Percentiles rank a stretch among this genome's conserved stretches.
phyloP scores from a whole-genome alignment of 2,888 invertebrate genomes.

The Lacanobia wlatinum region DNA sequence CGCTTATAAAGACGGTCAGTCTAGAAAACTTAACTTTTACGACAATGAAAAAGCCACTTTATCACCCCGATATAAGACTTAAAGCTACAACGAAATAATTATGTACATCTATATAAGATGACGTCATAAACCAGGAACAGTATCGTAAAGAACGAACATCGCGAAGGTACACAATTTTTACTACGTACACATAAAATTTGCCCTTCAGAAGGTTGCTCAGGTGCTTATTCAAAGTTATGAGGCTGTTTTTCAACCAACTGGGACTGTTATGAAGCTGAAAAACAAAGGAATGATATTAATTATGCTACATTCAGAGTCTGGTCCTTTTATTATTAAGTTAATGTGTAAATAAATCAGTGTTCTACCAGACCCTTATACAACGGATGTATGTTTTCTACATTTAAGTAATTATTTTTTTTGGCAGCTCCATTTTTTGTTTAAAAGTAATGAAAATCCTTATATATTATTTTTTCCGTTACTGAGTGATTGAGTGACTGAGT shows the following conservation, averaged over 20 bases:
- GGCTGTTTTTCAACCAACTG: slow-evolving; percentile 4
- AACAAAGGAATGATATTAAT: slow-evolving; percentile 11
- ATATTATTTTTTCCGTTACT: too few species aligned
- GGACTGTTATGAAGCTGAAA: neutral
- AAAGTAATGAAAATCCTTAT: too few species aligned
- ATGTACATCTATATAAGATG: slow-evolving; percentile 58
- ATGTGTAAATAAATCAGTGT: slow-evolving; percentile 6
- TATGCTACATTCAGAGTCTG: slow-evolving; percentile 12
- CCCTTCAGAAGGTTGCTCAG: slow-evolving; percentile 42
- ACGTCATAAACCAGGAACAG: slow-evolving; percentile 72
- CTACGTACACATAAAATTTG: slow-evolving; percentile 60
- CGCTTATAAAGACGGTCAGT: slow-evolving; percentile 70
- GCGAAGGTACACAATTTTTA: slow-evolving; percentile 59
- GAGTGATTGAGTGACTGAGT: too few species aligned
- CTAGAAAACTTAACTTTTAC: slow-evolving; percentile 63
- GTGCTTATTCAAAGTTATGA: slow-evolving; percentile 31
- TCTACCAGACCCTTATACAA: neutral
- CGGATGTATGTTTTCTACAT: neutral
- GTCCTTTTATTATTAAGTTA: neutral
- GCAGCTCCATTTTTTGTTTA: neutral
- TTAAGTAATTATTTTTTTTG: neutral
- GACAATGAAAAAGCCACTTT: slow-evolving; percentile 62
- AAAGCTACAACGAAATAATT: slow-evolving; percentile 56
- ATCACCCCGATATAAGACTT: slow-evolving; percentile 60
- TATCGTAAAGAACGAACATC: slow-evolving; percentile 71